phyloP scores from a whole-genome alignment of 2,888 invertebrate species.

The Heliconius sara region DNA sequence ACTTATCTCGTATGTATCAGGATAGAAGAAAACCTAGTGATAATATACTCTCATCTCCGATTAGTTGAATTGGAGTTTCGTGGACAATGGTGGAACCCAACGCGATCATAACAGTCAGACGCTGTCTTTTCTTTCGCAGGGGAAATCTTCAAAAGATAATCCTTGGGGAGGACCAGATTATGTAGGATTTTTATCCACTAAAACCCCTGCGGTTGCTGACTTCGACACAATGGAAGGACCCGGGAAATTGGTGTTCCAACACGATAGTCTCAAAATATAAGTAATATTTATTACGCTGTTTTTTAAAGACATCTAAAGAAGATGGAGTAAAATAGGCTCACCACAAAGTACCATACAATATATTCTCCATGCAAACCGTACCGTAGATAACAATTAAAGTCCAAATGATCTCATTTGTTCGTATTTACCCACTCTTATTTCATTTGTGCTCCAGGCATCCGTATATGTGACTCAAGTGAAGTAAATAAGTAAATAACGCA shows the following conservation, averaged over 20 bases:
- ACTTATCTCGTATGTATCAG: background rate
- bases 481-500: background rate
- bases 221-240: no score
- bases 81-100: no score
- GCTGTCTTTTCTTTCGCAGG: no score
- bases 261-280: background rate
- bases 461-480: background rate
- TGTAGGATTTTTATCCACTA: no score
- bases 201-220: no score
- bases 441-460: background rate
- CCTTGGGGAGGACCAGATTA: no score
- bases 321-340: no score
- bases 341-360: no score
- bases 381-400: background rate
- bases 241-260: no score
- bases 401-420: background rate
- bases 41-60: background rate
- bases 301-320: background rate
- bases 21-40: background rate
- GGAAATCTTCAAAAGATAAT: no score
- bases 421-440: background rate
- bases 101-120: background rate
- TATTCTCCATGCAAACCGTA: no score
- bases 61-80: background rate
- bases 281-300: background rate